Evolutionary conservation across 2,888 invertebrate genomes (phyloP), one percentile per base, ranked within the genome.

Genomic region (Drosophila barbarae): DNA sequence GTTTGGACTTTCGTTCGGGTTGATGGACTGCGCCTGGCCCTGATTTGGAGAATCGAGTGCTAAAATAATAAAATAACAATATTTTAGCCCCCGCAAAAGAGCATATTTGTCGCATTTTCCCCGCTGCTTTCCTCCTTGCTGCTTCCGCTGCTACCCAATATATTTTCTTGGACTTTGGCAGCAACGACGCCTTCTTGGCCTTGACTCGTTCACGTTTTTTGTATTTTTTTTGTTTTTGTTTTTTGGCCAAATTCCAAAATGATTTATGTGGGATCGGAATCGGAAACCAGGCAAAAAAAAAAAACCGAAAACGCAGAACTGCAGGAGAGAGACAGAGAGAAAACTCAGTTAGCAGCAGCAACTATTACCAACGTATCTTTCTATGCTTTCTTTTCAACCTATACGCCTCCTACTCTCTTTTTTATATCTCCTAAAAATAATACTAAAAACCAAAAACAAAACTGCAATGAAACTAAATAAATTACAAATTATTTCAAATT

Each of bases 221-320:
- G 21, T 23, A 13, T 26, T 5, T 46, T 26, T 26, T 26, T 26
- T 42, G 8, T n/a, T 23, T 23, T 35, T 6, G 38, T 50, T 3
- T 42, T 42, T 72, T 72, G 72, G 72, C 64, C 41, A 57, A 57
- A 51, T 49, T 59, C 72, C 63, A 72, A 72, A 46, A 47, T 72
- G 72, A 68, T 72, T 72, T 72, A 72, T 72, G 50, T 18, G 46
- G 30, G 12, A 18, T 30, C 8, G 42, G 15, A 26, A 42, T 44
- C 30, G 30, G 30, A 46, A 46, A 18, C 5, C 30, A 30, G 18
- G 2, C 18, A 3, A 28, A 44, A 15, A 23, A 3, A 23, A 23
- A 23, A 23, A n/a, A n/a, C n/a, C n/a, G n/a, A n/a, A n/a, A 23
- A 23, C 12, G 44, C 28, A 15, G 44, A 28, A 42, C 7, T 30